These are phyloP conservation scores for Arnoldichthys spilopterus DNA, from an alignment of 2,797 vertebrate genomes.

Conservation along the genomic window DNA sequence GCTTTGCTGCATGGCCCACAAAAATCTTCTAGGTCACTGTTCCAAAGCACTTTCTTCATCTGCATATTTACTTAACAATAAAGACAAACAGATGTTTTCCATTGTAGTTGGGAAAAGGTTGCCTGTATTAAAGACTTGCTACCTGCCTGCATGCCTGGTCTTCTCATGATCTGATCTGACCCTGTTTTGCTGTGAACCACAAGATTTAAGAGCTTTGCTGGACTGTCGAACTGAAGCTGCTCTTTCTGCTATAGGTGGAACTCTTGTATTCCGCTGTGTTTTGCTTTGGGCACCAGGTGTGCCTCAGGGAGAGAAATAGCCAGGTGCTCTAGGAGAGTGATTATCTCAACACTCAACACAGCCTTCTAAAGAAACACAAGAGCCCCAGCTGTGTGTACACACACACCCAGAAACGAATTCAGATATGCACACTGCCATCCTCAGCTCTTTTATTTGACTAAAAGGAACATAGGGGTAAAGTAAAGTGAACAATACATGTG, in stretches of 20 bases:
- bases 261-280: slow-evolving; percentile 59
- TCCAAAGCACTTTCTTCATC: no score
- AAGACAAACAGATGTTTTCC: no score
- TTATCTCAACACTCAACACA: slow-evolving; percentile 60
- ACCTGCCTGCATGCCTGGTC: neutral
- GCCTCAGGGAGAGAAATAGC: slow-evolving; percentile 45
- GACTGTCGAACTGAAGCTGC: slow-evolving; percentile 55
- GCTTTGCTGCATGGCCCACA: no score
- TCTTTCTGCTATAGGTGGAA: slow-evolving; percentile 65
- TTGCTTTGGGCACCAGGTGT: slow-evolving; percentile 66
- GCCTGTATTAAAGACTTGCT: neutral
- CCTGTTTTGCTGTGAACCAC: slow-evolving; percentile 53
- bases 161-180: slow-evolving; percentile 28
- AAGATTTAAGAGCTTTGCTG: slow-evolving; percentile 64
- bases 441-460: neutral
- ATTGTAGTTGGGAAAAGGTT: no score
- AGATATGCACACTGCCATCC: slow-evolving; percentile 12
- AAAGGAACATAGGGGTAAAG: neutral
- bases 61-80: no score
- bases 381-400: slow-evolving; percentile 51
- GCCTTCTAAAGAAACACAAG: slow-evolving; percentile 61
- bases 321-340: slow-evolving; percentile 63
- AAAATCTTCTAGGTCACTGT: no score
- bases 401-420: slow-evolving; percentile 45
- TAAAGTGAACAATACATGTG: neutral